Evolutionary conservation across 2,113 vertebrate genomes (phyloP).

Genomic region (Oreochromis niloticus): DNA sequence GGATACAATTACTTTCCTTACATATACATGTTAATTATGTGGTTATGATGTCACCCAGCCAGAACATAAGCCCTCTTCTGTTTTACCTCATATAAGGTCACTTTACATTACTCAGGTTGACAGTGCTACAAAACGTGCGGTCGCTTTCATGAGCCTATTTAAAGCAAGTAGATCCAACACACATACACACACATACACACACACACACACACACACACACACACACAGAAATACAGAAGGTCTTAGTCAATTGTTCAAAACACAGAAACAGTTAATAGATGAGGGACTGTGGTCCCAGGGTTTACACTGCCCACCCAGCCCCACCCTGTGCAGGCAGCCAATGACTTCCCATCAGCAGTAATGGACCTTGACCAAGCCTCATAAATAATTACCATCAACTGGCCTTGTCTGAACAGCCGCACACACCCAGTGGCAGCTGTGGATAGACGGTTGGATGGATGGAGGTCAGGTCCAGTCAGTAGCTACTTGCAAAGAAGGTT

Average conservation of each 20-base stretch:
- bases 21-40: background rate
- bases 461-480: background rate
- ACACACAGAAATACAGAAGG: too few species aligned
- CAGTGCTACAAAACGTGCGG: background rate
- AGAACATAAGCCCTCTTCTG: background rate
- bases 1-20: background rate
- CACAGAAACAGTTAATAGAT: constrained; percentile 37
- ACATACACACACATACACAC: background rate
- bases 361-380: constrained; percentile 69
- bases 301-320: constrained; percentile 29
- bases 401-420: constrained; percentile 56
- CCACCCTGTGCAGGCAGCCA: constrained; percentile 35
- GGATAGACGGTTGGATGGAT: background rate
- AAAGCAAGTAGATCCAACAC: background rate
- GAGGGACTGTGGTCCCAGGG: constrained; percentile 28
- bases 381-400: constrained; percentile 73
- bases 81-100: constrained; percentile 12
- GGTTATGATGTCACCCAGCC: background rate
- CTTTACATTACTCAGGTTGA: background rate
- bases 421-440: constrained; percentile 23
- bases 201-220: background rate
- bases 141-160: constrained; percentile 10
- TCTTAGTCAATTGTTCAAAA: constrained; percentile 52
- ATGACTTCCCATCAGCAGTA: constrained; percentile 71
- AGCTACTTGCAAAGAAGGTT: background rate